Conservation (phyloP, 2,113 vertebrate species). For the Erythrocebus patas region DNA sequence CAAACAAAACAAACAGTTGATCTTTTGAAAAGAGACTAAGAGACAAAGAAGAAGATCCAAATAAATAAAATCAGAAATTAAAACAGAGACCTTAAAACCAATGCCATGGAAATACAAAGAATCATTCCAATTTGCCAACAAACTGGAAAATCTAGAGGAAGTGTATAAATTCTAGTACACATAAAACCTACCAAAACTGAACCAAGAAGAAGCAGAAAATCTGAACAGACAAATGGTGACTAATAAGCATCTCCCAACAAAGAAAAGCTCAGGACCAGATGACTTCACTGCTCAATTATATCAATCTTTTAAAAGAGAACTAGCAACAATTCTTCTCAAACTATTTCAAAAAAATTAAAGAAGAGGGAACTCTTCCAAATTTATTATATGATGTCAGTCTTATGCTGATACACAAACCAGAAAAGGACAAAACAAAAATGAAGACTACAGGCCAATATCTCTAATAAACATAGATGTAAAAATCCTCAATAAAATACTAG, state of each 20-base stretch:
- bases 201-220: not conserved
- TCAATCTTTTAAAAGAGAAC: not conserved
- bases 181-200: not conserved
- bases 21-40: not conserved
- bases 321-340: not conserved
- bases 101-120: not conserved
- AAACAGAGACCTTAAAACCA: not conserved
- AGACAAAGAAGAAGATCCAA: not conserved
- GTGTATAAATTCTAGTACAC: not conserved
- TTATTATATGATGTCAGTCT: not conserved
- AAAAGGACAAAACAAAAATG: not conserved
- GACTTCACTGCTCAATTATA: not conserved
- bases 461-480: not conserved
- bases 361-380: not conserved
- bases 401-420: not conserved
- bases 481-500: not conserved
- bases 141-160: not conserved
- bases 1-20: not conserved
- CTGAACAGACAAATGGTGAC: not conserved
- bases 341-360: not conserved
- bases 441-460: not conserved
- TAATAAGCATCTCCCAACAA: not conserved
- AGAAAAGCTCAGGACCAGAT: not conserved
- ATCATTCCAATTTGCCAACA: not conserved
- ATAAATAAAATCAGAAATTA: not conserved